Percentiles rank a stretch among this genome's conserved stretches.
These are phyloP conservation scores for Macrochelys suwanniensis DNA, from an alignment of 2,797 vertebrate species.

Conservation along the genomic window DNA sequence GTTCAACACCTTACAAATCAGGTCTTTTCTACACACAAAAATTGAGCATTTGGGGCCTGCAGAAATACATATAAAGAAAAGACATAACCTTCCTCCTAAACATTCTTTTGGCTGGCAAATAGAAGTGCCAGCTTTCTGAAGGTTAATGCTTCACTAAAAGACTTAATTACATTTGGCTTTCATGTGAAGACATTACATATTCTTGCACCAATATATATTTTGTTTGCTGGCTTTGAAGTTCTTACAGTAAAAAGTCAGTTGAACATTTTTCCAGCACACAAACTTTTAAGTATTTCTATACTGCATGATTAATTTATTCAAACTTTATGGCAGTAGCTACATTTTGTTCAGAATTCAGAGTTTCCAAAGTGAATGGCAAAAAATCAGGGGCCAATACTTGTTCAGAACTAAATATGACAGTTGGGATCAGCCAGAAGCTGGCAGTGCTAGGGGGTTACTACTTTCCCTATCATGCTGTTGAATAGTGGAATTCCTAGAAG, in stretches of 20 bases:
- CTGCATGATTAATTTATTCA: not conserved
- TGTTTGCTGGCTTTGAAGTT: not conserved
- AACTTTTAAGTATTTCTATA: not conserved
- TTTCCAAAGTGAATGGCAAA: slow-evolving; percentile 17
- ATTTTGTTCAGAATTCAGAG: not conserved
- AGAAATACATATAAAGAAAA: not conserved
- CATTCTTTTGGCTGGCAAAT: not conserved
- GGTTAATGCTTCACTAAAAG: not conserved
- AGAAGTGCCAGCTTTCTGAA: not conserved
- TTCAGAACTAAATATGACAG: not conserved
- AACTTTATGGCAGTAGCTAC: slow-evolving; percentile 6
- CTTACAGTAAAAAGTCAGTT: not conserved
- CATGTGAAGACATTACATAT: not conserved
- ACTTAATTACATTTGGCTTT: not conserved
- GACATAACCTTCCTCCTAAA: fast-evolving
- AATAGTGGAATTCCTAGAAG: slow-evolving; percentile 43
- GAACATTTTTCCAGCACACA: not conserved
- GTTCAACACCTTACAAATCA: not conserved
- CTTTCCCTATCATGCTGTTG: not conserved
- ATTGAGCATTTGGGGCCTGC: not conserved
- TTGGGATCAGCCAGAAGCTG: not conserved
- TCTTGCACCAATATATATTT: not conserved
- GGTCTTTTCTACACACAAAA: not conserved
- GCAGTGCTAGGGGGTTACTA: slow-evolving; percentile 16
- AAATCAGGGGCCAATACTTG: not conserved